These are phyloP conservation scores for Drosophila suzukii DNA, from an alignment of 1,140 invertebrate genomes.

Conservation along the genomic window DNA sequence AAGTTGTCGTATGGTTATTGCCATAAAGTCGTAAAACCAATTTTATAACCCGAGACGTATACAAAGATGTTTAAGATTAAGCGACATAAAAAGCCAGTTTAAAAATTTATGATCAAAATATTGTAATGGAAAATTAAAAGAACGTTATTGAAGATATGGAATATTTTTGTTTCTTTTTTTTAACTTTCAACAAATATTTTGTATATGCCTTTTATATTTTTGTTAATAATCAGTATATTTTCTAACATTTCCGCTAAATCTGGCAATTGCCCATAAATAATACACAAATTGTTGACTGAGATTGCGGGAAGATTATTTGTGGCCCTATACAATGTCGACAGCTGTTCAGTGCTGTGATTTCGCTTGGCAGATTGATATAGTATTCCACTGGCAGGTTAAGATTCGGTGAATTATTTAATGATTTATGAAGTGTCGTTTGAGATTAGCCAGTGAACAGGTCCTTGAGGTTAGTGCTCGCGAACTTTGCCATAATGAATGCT, in stretches of 20 bases:
- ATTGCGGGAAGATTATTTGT: conserved; percentile 42
- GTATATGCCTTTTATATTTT: neutral
- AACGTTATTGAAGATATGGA: neutral
- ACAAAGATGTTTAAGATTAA: conserved; percentile 64
- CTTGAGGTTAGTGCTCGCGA: conserved; percentile 24
- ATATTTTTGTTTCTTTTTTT: neutral
- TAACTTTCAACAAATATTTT: neutral
- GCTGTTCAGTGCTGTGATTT: conserved; percentile 62
- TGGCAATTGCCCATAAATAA: conserved; percentile 29
- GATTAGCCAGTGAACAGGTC: conserved; percentile 62
- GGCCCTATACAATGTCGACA: conserved; percentile 53
- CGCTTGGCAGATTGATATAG: conserved; percentile 52
- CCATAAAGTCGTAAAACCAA: conserved; percentile 53
- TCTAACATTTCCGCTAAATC: neutral
- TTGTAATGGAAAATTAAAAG: neutral
- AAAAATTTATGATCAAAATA: conserved; percentile 66
- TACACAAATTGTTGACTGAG: conserved; percentile 37
- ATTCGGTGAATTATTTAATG: conserved; percentile 68
- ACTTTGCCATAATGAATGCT: conserved; percentile 19
- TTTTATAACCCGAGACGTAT: conserved; percentile 60
- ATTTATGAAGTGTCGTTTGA: conserved; percentile 74
- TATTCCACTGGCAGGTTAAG: conserved; percentile 57
- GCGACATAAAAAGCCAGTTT: conserved; percentile 33
- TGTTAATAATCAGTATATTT: neutral
- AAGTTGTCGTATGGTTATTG: conserved; percentile 62